phyloP scores from a whole-genome alignment of 2,113 vertebrate genomes.

The Grammatotria lemairii region DNA sequence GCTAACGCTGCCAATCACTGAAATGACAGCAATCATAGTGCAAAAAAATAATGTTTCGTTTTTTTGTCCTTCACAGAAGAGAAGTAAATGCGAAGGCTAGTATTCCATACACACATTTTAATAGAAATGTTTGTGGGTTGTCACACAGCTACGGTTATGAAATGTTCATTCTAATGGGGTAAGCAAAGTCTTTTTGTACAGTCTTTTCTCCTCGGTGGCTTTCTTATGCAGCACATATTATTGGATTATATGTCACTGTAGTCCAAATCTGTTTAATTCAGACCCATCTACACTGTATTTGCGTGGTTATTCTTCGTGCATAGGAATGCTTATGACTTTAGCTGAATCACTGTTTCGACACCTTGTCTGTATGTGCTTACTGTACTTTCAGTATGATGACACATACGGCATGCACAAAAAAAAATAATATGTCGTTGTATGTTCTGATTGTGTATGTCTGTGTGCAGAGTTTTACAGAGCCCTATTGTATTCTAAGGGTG shows the following conservation, averaged over 20 bases:
- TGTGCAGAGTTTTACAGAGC: neutral
- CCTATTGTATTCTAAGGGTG: neutral
- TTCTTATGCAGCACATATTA: neutral
- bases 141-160: neutral
- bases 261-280: neutral
- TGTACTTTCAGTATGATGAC: neutral
- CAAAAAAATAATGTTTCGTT: accelerated
- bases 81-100: neutral
- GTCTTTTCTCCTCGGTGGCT: neutral
- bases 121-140: neutral
- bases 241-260: neutral
- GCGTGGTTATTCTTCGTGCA: neutral
- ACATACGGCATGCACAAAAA: accelerated
- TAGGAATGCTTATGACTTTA: neutral
- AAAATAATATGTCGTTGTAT: accelerated
- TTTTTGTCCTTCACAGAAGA: neutral
- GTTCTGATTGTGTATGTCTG: neutral
- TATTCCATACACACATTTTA: neutral
- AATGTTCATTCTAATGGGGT: neutral
- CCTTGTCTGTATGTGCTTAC: neutral
- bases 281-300: neutral
- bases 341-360: neutral
- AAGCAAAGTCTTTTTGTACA: neutral
- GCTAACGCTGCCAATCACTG: neutral
- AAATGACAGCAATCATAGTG: neutral